phyloP scores from a whole-genome alignment of 37 sponge, comb jelly and placozoan genomes.

The Dysidea cf. avara region DNA sequence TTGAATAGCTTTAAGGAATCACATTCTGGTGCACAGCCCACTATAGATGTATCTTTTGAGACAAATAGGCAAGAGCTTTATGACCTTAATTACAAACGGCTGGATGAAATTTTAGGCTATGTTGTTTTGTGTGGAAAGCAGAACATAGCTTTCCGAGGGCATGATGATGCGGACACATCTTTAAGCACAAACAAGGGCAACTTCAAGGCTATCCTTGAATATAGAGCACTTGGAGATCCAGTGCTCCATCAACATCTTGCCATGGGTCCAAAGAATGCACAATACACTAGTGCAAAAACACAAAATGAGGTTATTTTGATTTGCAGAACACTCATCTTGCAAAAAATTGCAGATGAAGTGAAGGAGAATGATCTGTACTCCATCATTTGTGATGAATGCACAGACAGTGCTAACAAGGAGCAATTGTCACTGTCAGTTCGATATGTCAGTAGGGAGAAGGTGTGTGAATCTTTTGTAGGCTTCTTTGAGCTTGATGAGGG shows the following conservation, averaged over 20 bases:
- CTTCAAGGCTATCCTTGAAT: slow-evolving; percentile 33
- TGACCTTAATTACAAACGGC: slow-evolving; percentile 2
- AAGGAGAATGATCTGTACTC: too few relatives aligned
- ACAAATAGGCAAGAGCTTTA: slow-evolving; percentile 1
- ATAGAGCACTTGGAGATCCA: slow-evolving; percentile 18
- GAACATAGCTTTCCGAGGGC: background rate
- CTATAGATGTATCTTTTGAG: background rate
- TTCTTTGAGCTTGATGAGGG: slow-evolving; percentile 37
- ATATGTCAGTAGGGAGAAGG: slow-evolving; percentile 8
- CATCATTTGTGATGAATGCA: too few relatives aligned
- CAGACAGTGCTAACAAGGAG: slow-evolving; percentile 11
- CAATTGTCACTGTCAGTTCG: slow-evolving; percentile 17
- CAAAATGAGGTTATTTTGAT: slow-evolving; percentile 10
- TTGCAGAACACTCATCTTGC: slow-evolving; percentile 4
- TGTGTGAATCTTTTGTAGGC: too few relatives aligned
- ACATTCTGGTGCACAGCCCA: slow-evolving; percentile 4
- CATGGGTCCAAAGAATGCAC: slow-evolving; percentile 6
- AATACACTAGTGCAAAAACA: slow-evolving; percentile 9
- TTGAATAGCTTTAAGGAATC: too few relatives aligned
- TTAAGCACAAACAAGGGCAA: slow-evolving; percentile 16
- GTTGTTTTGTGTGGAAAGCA: slow-evolving; percentile 23
- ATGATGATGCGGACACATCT: slow-evolving; percentile 1
- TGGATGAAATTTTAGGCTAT: slow-evolving; percentile 2
- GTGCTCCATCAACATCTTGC: slow-evolving; percentile 16
- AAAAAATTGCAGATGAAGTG: slow-evolving; percentile 12